Conservation (phyloP, 2,797 vertebrate genomes). For the Trachurus trachurus region DNA sequence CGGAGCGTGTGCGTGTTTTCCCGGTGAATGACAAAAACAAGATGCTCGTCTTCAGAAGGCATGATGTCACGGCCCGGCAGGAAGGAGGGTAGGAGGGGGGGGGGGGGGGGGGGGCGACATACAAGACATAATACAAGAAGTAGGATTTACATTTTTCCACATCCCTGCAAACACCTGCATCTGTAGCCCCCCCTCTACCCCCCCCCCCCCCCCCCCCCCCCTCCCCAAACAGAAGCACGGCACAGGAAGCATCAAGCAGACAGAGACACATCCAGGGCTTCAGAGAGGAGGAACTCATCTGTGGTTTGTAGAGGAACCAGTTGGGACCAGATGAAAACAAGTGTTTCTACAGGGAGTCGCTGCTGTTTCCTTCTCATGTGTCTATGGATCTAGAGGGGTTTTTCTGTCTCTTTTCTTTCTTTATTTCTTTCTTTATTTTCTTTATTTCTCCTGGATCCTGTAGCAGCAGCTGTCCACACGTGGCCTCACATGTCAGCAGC, state of each 20-base stretch:
- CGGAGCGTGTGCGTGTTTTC: constrained; percentile 22
- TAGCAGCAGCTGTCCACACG: not conserved
- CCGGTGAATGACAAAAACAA: constrained; percentile 51
- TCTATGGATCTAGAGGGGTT: no score
- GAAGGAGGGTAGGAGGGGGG: no score
- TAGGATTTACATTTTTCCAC: constrained; percentile 31
- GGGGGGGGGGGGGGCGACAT: not conserved
- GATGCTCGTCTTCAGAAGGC: constrained; percentile 47
- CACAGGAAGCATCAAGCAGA: constrained; percentile 16
- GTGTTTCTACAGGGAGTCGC: no score
- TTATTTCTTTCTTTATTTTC: no score
- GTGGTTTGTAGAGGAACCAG: not conserved
- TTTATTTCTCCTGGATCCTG: no score
- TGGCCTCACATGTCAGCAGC: not conserved
- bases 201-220: constrained; percentile 17
- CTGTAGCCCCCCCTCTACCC: constrained; percentile 34
- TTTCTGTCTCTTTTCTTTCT: no score
- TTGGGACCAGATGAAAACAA: not conserved
- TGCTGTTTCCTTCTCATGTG: no score
- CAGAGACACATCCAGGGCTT: constrained; percentile 24
- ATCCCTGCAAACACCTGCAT: constrained; percentile 10
- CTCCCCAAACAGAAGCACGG: constrained; percentile 25
- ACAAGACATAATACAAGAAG: constrained; percentile 13
- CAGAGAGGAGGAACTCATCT: constrained; percentile 6
- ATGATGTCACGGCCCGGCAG: constrained; percentile 32